Evolutionary conservation across 2,113 vertebrate species (phyloP).

Genomic region (Sorex fumeus): DNA sequence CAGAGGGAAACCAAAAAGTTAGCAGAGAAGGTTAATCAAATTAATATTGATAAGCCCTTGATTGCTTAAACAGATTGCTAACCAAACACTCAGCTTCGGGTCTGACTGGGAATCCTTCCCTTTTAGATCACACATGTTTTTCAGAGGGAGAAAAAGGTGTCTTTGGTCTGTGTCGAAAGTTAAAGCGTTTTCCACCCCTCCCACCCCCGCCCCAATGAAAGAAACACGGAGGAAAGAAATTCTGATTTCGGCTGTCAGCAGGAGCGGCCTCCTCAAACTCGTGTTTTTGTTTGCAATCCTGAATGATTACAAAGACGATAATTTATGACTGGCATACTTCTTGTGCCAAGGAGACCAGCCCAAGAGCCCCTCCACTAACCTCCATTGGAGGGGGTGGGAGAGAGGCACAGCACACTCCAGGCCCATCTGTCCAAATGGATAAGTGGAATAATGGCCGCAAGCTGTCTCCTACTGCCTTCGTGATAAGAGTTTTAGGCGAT

Average conservation of each 20-base stretch:
- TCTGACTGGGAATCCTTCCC: conserved; percentile 69
- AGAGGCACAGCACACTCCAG: conserved; percentile 91
- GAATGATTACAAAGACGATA: conserved; percentile 92
- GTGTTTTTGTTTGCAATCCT: conserved; percentile 90
- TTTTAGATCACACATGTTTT: not conserved
- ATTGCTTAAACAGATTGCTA: conserved; percentile 66
- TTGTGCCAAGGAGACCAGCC: conserved; percentile 92
- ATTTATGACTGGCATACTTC: conserved; percentile 94
- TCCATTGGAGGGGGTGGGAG: conserved; percentile 93
- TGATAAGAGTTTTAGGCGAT: conserved; percentile 91
- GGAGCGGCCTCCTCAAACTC: conserved; percentile 88
- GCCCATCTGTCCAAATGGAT: conserved; percentile 95
- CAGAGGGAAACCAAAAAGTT: conserved; percentile 16
- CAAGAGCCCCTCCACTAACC: conserved; percentile 93
- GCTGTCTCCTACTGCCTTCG: conserved; percentile 90
- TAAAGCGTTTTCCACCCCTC: not conserved
- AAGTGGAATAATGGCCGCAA: conserved; percentile 93
- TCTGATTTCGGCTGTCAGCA: conserved; percentile 84
- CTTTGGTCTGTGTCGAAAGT: too few species aligned
- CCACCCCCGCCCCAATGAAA: too few species aligned
- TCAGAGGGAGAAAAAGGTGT: not conserved
- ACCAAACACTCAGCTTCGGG: conserved; percentile 76
- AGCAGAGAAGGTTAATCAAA: conserved; percentile 34
- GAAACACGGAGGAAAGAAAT: conserved; percentile 77
- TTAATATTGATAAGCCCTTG: conserved; percentile 78